Percentiles rank a stretch among this genome's conserved stretches.
Conservation (phyloP, 2,113 vertebrate genomes). For the Acanthochromis polyacanthus region DNA sequence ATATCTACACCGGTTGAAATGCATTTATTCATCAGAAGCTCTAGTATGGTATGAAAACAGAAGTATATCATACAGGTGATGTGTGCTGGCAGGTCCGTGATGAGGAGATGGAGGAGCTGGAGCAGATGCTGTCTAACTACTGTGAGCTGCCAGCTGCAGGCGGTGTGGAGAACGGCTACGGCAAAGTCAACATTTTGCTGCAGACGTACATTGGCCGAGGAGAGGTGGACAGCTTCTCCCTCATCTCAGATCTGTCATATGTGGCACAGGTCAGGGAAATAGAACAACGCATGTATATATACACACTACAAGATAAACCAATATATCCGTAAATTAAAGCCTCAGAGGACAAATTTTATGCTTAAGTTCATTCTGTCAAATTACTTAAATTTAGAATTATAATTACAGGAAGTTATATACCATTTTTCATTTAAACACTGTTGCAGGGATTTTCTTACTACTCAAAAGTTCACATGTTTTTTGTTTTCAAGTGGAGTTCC, state of each 20-base stretch:
- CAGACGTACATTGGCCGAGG: constrained; percentile 97
- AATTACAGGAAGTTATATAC: too few species aligned
- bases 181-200: constrained; percentile 98
- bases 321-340: too few species aligned
- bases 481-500: too few species aligned
- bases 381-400: too few species aligned
- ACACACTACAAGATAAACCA: too few species aligned
- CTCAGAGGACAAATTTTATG: too few species aligned
- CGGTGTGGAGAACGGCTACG: constrained; percentile 97
- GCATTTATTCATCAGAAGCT: neutral
- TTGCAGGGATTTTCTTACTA: too few species aligned
- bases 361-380: too few species aligned
- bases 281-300: too few species aligned
- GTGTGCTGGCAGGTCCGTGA: constrained; percentile 89
- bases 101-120: constrained; percentile 96
- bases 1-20: neutral
- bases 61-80: neutral
- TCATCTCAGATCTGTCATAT: constrained; percentile 96
- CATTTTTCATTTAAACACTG: too few species aligned
- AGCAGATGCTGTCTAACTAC: constrained; percentile 89
- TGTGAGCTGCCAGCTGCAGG: constrained; percentile 94
- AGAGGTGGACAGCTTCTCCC: constrained; percentile 97
- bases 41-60: too few species aligned
- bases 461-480: too few species aligned
- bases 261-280: constrained; percentile 92